Percentiles rank a stretch among this genome's conserved stretches.
These are phyloP conservation scores for Rhadina sibilatrix DNA, from an alignment of 2,113 vertebrate genomes.

Conservation along the genomic window DNA sequence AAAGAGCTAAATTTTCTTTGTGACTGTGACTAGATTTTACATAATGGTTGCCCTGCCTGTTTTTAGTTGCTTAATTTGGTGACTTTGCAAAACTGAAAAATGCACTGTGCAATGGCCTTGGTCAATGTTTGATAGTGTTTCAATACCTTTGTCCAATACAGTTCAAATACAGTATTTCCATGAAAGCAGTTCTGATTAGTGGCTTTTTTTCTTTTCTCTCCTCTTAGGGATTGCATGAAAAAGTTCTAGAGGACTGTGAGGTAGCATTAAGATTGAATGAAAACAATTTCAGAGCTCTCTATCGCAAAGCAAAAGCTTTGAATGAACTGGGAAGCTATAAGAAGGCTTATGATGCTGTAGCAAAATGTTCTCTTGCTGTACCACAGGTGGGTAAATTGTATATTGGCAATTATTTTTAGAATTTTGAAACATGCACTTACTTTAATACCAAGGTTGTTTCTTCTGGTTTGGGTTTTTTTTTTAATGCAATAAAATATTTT, in stretches of 20 bases:
- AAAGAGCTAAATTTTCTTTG: background rate
- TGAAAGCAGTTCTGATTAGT: background rate
- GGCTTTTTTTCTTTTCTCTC: background rate
- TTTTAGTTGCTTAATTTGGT: background rate
- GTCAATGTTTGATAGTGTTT: background rate
- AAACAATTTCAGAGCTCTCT: constrained; percentile 89
- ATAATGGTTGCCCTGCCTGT: background rate
- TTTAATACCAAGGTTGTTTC: background rate
- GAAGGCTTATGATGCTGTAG: constrained; percentile 93
- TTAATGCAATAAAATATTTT: background rate
- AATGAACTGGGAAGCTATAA: constrained; percentile 86
- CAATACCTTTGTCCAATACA: background rate
- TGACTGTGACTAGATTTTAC: background rate
- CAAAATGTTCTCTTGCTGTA: constrained; percentile 91
- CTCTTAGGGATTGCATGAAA: constrained; percentile 83
- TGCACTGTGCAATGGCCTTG: background rate
- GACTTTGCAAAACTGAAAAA: background rate
- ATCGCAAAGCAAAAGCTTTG: constrained; percentile 89
- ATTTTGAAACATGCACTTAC: background rate
- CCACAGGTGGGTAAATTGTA: constrained; percentile 82
- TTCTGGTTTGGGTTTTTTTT: background rate
- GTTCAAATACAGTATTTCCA: background rate
- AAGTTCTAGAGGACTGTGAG: constrained; percentile 90
- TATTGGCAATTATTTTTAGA: background rate
- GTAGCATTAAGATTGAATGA: constrained; percentile 85